A percentile compares a stretch with the other conserved stretches of the same genome.
These are phyloP conservation scores for Amiota communis DNA, from an alignment of 2,888 invertebrate species.

Conservation along the genomic window DNA sequence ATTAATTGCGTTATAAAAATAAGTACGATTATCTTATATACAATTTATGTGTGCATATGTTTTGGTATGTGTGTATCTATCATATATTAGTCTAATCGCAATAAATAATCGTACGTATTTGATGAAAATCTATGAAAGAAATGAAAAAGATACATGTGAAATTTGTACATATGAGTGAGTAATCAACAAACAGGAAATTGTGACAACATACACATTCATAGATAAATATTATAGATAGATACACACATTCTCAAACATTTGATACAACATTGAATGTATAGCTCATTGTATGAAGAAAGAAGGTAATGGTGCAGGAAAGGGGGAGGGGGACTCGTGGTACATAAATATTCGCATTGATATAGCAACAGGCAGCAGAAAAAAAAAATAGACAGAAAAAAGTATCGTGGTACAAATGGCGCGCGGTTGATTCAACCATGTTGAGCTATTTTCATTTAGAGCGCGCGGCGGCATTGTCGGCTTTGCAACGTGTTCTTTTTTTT, in stretches of 20 bases:
- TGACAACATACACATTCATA: conserved; percentile 50
- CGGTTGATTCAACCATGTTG: not conserved
- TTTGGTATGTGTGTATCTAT: not conserved
- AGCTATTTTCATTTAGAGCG: conserved; percentile 12
- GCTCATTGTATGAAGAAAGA: not conserved
- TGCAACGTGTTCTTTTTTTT: conserved; percentile 4
- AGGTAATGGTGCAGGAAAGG: no score
- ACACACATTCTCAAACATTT: not conserved
- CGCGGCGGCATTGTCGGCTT: not conserved
- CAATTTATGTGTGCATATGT: no score
- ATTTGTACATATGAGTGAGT: conserved; percentile 53
- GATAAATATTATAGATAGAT: no score
- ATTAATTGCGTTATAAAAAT: conserved; percentile 10
- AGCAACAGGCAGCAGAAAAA: conserved; percentile 17
- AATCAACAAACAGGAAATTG: conserved; percentile 67
- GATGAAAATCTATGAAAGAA: conserved; percentile 58
- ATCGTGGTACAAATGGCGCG: not conserved
- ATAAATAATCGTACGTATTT: conserved; percentile 63
- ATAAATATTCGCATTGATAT: conserved; percentile 5
- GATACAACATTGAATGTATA: not conserved
- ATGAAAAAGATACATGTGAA: conserved; percentile 53
- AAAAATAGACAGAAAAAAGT: not conserved
- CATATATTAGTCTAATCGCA: conserved; percentile 48
- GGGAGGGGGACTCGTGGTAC: no score
- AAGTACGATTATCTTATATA: no score